phyloP scores from a whole-genome alignment of 2,113 vertebrate species.

The Nannospalax galili region DNA sequence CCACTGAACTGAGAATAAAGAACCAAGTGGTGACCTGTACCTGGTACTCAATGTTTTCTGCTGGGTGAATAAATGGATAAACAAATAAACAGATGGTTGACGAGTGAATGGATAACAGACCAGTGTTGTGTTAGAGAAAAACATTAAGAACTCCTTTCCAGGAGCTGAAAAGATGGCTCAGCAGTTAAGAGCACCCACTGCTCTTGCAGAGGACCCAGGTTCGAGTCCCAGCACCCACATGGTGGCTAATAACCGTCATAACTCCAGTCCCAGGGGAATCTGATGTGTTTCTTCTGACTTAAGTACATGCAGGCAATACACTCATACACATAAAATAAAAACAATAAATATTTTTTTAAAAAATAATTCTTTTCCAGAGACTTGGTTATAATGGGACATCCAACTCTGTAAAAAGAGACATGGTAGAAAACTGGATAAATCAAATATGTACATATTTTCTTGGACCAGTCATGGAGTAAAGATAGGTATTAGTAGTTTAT shows the following conservation, averaged over 20 bases:
- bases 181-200: too few species aligned
- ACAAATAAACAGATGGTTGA: background rate
- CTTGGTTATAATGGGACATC: background rate
- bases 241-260: too few species aligned
- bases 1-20: background rate
- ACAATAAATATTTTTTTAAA: too few species aligned
- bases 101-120: background rate
- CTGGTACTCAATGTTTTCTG: background rate
- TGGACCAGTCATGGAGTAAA: background rate
- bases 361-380: conserved; percentile 4
- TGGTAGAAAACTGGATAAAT: background rate
- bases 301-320: too few species aligned
- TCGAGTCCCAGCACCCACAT: too few species aligned
- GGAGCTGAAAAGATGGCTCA: too few species aligned
- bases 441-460: background rate
- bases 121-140: background rate
- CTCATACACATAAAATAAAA: too few species aligned
- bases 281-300: too few species aligned
- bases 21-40: background rate
- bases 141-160: background rate
- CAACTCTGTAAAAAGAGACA: background rate
- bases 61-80: background rate
- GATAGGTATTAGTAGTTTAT: background rate
- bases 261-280: too few species aligned
- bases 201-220: too few species aligned